A percentile compares a stretch with the other conserved stretches of the same genome.
Conservation (phyloP, 2,113 vertebrate genomes). For the Malurus melanocephalus region DNA sequence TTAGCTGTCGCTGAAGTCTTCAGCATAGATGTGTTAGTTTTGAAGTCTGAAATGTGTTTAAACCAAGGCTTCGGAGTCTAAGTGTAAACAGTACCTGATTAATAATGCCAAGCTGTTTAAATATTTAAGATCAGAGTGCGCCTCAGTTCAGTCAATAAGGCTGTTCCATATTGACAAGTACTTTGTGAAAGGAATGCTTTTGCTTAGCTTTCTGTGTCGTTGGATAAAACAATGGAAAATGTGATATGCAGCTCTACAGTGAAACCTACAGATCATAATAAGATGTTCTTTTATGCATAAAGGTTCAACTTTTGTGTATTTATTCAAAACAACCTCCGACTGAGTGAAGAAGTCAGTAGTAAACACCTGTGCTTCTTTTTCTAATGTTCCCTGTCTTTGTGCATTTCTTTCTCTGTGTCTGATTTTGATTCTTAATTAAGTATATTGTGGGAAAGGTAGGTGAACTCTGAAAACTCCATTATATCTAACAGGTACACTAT, state of each 20-base stretch:
- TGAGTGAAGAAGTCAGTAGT: not conserved
- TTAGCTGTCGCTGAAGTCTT: not conserved
- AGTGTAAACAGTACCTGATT: not conserved
- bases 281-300: not conserved
- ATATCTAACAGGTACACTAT: not conserved
- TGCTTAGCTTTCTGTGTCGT: not conserved
- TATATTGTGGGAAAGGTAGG: not conserved
- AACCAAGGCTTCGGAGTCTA: not conserved
- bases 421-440: not conserved
- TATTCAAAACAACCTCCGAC: not conserved
- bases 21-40: not conserved
- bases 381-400: not conserved
- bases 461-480: not conserved
- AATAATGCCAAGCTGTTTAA: constrained; percentile 6
- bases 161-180: not conserved
- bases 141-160: not conserved
- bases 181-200: not conserved
- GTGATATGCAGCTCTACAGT: not conserved
- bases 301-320: not conserved
- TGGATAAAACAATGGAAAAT: not conserved
- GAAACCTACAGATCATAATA: not conserved
- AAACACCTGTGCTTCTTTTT: not conserved
- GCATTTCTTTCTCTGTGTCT: not conserved
- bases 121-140: not conserved
- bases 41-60: constrained; percentile 9